Evolutionary conservation across 2,797 vertebrate species (phyloP), one percentile per base, ranked within the genome.

Genomic region (Urophycis tenuis): DNA sequence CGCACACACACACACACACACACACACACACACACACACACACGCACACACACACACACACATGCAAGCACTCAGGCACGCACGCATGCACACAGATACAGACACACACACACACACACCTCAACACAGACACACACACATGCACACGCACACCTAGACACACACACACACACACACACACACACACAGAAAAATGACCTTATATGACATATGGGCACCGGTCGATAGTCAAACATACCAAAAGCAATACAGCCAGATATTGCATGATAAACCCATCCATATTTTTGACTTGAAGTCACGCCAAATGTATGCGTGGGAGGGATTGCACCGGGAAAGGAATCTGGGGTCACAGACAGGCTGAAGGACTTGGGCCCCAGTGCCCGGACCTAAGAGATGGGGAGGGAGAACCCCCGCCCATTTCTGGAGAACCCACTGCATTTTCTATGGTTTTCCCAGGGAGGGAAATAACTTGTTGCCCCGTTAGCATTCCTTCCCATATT

Each of bases 401-500:
- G 41, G 1, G 15, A 10, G 74, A 11, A 71, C 53, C 25, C 17
- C 84, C 88, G 49, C 73, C 3, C 32, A 15, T 84, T 87, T 67
- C 74, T 2, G 5, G 84, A 74, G 87, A 86, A 11, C 34, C 31
- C 0, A 80, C 2, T 12, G 80, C 82, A 33, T 84, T 83, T 31
- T 81, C 31, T 77, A 33, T 39, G 77, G 35, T 80, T 90, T 91
- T 92, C 90, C 87, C 88, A 91, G 85, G 79, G 81, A 77, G 34
- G 22, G 76, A 77, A 19, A 30, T 11, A 34, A 77, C 75, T 71
- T 74, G 3, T 74, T 33, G 12, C 22, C 22, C 69, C 7, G 12
- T 71, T 29, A 64, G 60, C 60, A 29, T 64, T 64, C 60, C 25
- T 64, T 64, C 25, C 60, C 60, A 29, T 67, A 29, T 60, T 60